Evolutionary conservation across 1,140 invertebrate genomes (phyloP).

Genomic region (Trichonephila clavata): DNA sequence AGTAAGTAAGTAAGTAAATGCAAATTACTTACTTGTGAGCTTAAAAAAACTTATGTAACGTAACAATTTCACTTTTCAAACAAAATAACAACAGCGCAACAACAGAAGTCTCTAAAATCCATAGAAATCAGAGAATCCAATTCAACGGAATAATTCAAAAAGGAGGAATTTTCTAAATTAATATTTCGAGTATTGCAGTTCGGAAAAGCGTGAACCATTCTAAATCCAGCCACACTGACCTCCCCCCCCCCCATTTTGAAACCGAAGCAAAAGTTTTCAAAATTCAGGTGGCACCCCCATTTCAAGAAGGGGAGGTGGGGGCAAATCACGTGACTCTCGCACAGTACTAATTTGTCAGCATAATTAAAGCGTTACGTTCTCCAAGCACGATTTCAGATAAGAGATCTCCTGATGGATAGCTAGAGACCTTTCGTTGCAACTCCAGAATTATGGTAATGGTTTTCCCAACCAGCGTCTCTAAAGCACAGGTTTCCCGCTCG

Average conservation of each 20-base stretch:
- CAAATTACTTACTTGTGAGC: too few species aligned
- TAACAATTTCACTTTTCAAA: too few species aligned
- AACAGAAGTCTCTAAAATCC: too few species aligned
- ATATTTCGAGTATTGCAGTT: slow-evolving; percentile 1
- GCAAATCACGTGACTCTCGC: slow-evolving; percentile 52
- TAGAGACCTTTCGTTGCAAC: slow-evolving; percentile 61
- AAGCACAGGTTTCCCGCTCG: not conserved
- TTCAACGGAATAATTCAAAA: too few species aligned
- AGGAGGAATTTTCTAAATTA: not conserved
- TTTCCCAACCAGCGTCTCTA: slow-evolving; percentile 7
- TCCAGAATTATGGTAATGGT: slow-evolving; percentile 76
- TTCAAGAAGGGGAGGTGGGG: slow-evolving; percentile 40
- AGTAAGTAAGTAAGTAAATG: too few species aligned
- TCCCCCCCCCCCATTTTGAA: not conserved
- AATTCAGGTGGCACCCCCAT: slow-evolving; percentile 68
- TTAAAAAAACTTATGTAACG: too few species aligned
- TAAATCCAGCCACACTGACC: not conserved
- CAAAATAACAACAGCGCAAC: too few species aligned
- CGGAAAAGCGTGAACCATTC: not conserved
- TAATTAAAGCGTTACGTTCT: slow-evolving; percentile 76
- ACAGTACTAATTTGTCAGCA: slow-evolving; percentile 71
- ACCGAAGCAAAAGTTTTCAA: slow-evolving; percentile 58
- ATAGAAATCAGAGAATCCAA: too few species aligned
- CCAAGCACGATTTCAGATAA: slow-evolving; percentile 70
- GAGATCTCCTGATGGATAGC: slow-evolving; percentile 74